A percentile compares a stretch with the other conserved stretches of the same genome.
Evolutionary conservation across 2,797 vertebrate genomes (phyloP).

Genomic region (Cheracebus regulus): DNA sequence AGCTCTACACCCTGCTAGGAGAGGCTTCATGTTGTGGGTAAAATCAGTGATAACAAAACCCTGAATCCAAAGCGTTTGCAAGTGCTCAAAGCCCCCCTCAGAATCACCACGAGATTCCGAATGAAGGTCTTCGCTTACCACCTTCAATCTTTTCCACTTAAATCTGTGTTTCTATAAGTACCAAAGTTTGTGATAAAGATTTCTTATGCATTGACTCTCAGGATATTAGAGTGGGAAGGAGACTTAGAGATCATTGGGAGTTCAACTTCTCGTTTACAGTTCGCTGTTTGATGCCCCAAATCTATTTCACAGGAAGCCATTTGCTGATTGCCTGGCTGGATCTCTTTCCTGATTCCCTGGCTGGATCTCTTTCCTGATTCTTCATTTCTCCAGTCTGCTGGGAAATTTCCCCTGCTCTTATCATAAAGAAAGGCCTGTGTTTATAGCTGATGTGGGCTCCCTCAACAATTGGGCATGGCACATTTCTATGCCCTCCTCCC

Average conservation of each 20-base stretch:
- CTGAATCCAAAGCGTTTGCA: background rate
- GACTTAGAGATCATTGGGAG: background rate
- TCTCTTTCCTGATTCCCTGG: background rate
- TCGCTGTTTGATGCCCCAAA: background rate
- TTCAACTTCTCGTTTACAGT: background rate
- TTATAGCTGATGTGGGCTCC: background rate
- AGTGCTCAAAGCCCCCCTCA: background rate
- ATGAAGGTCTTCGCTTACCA: background rate
- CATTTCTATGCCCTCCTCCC: background rate
- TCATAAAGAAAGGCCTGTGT: background rate
- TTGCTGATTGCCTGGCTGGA: background rate
- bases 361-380: background rate
- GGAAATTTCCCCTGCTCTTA: background rate
- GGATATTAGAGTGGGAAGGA: background rate
- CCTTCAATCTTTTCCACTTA: background rate
- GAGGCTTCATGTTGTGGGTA: background rate
- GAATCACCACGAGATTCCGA: background rate
- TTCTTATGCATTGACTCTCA: background rate
- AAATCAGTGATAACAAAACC: background rate
- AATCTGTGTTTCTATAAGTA: background rate
- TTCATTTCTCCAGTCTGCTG: background rate
- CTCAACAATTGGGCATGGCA: background rate
- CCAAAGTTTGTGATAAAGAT: background rate
- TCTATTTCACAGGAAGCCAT: background rate
- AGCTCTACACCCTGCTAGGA: constrained; percentile 86